Conservation (phyloP, 2,113 vertebrate species). For the Okapia johnstoni region DNA sequence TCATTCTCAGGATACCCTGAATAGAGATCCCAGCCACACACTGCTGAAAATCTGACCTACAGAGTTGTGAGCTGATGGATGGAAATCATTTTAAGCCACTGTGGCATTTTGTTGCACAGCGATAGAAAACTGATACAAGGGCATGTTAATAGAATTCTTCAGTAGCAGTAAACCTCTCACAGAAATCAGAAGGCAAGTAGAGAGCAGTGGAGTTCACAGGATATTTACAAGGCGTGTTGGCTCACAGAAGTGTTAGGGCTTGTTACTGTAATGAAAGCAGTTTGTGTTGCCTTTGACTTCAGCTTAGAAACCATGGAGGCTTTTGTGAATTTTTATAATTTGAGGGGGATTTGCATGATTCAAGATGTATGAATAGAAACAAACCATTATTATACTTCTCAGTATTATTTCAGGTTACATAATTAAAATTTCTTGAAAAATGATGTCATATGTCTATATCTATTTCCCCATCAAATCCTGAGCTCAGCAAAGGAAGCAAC, state of each 20-base stretch:
- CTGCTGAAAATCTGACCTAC: not conserved
- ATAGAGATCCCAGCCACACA: not conserved
- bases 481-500: not conserved
- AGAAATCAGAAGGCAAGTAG: slow-evolving; percentile 3
- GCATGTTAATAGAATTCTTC: not conserved
- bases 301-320: not conserved
- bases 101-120: not conserved
- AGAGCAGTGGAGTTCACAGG: not conserved
- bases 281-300: not conserved
- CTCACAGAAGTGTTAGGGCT: not conserved
- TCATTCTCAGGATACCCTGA: not conserved
- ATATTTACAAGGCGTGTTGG: not conserved
- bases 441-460: not conserved
- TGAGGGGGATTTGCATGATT: not conserved
- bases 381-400: not conserved
- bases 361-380: not conserved
- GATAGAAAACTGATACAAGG: not conserved
- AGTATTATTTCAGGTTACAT: not conserved
- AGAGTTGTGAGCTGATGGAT: not conserved
- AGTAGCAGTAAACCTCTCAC: not conserved
- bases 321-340: slow-evolving; percentile 11
- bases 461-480: not conserved
- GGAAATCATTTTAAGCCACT: not conserved
- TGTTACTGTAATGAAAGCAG: not conserved
- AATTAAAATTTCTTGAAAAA: not conserved